phyloP scores from a whole-genome alignment of 2,797 vertebrate species.

The Tachyglossus aculeatus region DNA sequence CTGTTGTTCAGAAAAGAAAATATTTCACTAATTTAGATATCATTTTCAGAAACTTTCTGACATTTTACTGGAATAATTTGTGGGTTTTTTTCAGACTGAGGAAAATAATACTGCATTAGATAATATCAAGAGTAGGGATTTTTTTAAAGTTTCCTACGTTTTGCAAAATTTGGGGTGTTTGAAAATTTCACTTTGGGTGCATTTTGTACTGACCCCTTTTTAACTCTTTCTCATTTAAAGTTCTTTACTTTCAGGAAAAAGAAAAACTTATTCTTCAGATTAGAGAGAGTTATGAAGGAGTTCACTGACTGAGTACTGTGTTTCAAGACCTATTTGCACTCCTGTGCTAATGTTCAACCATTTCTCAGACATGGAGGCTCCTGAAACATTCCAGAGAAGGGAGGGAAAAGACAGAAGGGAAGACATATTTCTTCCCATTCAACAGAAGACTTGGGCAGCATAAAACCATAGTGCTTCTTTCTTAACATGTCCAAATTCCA shows the following conservation, averaged over 20 bases:
- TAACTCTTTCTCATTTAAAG: constrained; percentile 68
- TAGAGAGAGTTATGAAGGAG: constrained; percentile 58
- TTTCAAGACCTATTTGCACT: constrained; percentile 42
- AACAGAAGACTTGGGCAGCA: constrained; percentile 75
- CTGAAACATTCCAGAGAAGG: constrained; percentile 68
- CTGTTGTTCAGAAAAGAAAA: constrained; percentile 61
- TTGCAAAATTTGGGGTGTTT: constrained; percentile 64
- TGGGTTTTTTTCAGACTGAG: constrained; percentile 61
- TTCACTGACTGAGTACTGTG: constrained; percentile 68
- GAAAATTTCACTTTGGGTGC: constrained; percentile 64
- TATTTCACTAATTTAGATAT: constrained; percentile 70
- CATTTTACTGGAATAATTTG: constrained; percentile 64
- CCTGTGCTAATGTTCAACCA: constrained; percentile 62
- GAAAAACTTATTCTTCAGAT: constrained; percentile 49
- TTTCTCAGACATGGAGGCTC: constrained; percentile 45
- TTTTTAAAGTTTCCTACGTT: constrained; percentile 74
- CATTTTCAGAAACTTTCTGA: constrained; percentile 60
- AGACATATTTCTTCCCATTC: constrained; percentile 52
- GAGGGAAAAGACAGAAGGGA: constrained; percentile 53
- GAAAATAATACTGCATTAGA: constrained; percentile 64
- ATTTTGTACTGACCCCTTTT: constrained; percentile 67
- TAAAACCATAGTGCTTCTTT: constrained; percentile 78
- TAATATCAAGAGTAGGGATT: constrained; percentile 58
- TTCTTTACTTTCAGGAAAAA: constrained; percentile 56
- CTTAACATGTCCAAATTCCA: constrained; percentile 68